Conservation (phyloP, 2,888 invertebrate genomes). For the Oxytorus armatus region DNA sequence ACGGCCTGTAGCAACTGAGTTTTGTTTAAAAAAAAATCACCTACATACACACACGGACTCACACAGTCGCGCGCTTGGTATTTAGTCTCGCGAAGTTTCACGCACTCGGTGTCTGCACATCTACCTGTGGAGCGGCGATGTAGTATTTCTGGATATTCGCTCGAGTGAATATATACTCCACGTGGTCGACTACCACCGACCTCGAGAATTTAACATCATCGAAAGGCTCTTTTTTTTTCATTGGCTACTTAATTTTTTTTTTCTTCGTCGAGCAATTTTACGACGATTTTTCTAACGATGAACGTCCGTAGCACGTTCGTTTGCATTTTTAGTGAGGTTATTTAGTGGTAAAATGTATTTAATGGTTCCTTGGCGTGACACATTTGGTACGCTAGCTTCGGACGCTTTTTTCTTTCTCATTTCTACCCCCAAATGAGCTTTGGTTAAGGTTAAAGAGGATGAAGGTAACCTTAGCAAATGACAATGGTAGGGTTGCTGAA, state of each 20-base stretch:
- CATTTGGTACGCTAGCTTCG: too few species aligned
- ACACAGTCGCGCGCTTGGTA: neutral
- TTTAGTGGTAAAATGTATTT: too few species aligned
- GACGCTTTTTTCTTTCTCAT: too few species aligned
- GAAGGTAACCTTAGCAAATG: too few species aligned
- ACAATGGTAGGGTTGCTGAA: too few species aligned
- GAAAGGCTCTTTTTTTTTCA: slow-evolving; percentile 50
- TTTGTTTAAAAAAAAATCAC: slow-evolving; percentile 68
- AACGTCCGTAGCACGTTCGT: neutral
- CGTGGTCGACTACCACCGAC: slow-evolving; percentile 43
- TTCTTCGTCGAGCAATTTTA: neutral
- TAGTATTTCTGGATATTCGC: slow-evolving; percentile 46
- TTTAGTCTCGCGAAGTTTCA: slow-evolving; percentile 40
- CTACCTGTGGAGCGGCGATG: slow-evolving; percentile 49
- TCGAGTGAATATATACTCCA: slow-evolving; percentile 48
- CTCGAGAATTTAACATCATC: slow-evolving; percentile 54
- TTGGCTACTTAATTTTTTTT: too few species aligned
- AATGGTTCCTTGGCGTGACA: too few species aligned
- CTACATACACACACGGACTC: slow-evolving; percentile 51
- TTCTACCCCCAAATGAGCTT: too few species aligned
- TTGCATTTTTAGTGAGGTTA: too few species aligned
- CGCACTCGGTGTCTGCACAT: slow-evolving; percentile 50
- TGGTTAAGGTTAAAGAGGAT: too few species aligned
- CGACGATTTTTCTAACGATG: neutral
- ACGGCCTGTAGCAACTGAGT: slow-evolving; percentile 47